These are phyloP conservation scores for Drosophila heteroneura DNA, from an alignment of 2,888 invertebrate species.

Conservation along the genomic window DNA sequence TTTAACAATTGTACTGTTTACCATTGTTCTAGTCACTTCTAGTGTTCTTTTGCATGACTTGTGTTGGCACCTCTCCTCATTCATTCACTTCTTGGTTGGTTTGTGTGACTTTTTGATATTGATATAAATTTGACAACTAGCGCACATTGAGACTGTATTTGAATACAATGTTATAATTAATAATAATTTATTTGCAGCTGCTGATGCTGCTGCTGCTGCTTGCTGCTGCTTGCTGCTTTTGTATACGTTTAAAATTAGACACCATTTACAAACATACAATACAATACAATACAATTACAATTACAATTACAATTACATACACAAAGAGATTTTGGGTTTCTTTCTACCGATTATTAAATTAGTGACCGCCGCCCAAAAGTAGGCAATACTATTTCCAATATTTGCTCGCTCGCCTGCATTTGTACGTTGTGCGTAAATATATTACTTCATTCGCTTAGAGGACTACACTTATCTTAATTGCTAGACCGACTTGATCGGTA, in stretches of 20 bases:
- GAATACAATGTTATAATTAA: slow-evolving; percentile 43
- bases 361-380: slow-evolving; percentile 41
- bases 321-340: slow-evolving; percentile 53
- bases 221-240: slow-evolving; percentile 15
- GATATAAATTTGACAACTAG: slow-evolving; percentile 68
- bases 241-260: slow-evolving; percentile 60
- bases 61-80: slow-evolving; percentile 7
- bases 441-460: slow-evolving; percentile 13
- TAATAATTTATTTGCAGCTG: slow-evolving; percentile 30
- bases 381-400: slow-evolving; percentile 31
- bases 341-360: slow-evolving; percentile 21
- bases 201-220: too few species aligned
- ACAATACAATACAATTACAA: slow-evolving; percentile 58
- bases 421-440: slow-evolving; percentile 11
- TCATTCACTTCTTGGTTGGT: slow-evolving; percentile 16
- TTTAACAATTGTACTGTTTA: slow-evolving; percentile 28
- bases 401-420: background rate
- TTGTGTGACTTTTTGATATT: slow-evolving; percentile 34
- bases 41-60: slow-evolving; percentile 13
- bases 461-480: slow-evolving; percentile 30
- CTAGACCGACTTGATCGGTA: slow-evolving; percentile 27
- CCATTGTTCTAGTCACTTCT: slow-evolving; percentile 9
- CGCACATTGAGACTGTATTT: slow-evolving; percentile 54
- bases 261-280: slow-evolving; percentile 68
- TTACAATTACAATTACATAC: slow-evolving; percentile 56